Base-by-base conservation (phyloP, 2,113 vertebrate genomes). In the Heloderma charlesbogerti region DNA sequence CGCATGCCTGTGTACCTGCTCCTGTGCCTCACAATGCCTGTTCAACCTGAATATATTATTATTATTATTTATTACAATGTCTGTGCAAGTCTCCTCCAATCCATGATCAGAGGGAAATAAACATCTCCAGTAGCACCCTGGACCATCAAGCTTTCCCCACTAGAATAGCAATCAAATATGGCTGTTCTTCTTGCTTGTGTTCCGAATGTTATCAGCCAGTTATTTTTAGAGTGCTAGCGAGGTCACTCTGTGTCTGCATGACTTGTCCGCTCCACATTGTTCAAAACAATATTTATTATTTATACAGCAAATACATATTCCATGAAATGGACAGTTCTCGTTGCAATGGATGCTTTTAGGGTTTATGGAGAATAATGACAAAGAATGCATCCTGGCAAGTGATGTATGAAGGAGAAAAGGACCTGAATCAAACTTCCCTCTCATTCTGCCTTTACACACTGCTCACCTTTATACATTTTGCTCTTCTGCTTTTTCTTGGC, bases 241-340 rank as follows among this genome's bases (percentile, higher is more conserved):
- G 51, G 74, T 8, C 87, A 31, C 45, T 92, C 91, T 60, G 10
- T 88, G 66, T 69, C 1, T 83, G 1, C 74, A 31, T 92, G 75
- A 93, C n/a, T 94, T 92, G 83, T 4, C 8, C 83, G 85, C 80
- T 45, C 75, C 60, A 67, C 74, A 27, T 67, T 90, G 43, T 57
- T 92, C 88, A 92, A 86, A 89, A 88, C n/a, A 94, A 12, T 67
- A 94, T 95, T 89, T 93, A 94, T 95, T 96, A 95, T 95, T 95
- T 91, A 95, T 93, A 88, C 2, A 82, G 48, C 45, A 75, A 86
- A 75, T 93, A 63, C 79, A 92, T 95, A 90, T 90, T 95, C 93
- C 78, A 93, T 91, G 43, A 89, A 92, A 89, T 48, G 66, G 78
- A 67, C 82, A 74, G 80, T 91, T 91, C 71, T 90, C 84, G 82